phyloP scores from a whole-genome alignment of 2,113 vertebrate species.

The Ptilorrhoa leucosticta region DNA sequence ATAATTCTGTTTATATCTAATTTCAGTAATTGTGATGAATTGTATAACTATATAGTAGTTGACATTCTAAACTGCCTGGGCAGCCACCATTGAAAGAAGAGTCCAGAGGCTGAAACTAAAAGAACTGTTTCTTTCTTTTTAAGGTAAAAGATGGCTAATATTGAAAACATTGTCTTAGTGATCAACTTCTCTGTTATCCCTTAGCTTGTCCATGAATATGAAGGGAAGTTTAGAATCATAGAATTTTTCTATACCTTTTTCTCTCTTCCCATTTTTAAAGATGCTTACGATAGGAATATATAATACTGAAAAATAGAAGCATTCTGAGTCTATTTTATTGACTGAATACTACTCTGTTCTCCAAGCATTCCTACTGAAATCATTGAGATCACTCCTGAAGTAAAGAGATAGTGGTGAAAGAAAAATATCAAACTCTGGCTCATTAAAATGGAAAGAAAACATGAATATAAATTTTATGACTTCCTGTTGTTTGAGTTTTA shows the following conservation, averaged over 20 bases:
- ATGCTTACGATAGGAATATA: background rate
- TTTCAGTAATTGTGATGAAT: background rate
- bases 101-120: background rate
- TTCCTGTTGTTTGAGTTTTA: conserved; percentile 22
- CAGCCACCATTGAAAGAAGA: background rate
- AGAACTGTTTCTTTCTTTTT: background rate
- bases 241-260: background rate
- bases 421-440: background rate
- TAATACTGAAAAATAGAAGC: background rate
- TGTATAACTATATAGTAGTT: background rate
- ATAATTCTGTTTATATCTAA: background rate
- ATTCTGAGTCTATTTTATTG: background rate
- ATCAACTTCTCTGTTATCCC: background rate
- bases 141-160: background rate
- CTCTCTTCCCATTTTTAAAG: background rate
- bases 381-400: background rate
- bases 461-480: background rate
- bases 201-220: background rate
- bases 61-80: background rate
- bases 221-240: background rate
- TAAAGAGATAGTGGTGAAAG: background rate
- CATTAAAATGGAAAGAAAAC: background rate
- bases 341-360: background rate
- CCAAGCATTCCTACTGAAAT: background rate
- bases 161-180: background rate